Conservation (phyloP, 1,140 invertebrate genomes). For the Thereuonema tuberculata region DNA sequence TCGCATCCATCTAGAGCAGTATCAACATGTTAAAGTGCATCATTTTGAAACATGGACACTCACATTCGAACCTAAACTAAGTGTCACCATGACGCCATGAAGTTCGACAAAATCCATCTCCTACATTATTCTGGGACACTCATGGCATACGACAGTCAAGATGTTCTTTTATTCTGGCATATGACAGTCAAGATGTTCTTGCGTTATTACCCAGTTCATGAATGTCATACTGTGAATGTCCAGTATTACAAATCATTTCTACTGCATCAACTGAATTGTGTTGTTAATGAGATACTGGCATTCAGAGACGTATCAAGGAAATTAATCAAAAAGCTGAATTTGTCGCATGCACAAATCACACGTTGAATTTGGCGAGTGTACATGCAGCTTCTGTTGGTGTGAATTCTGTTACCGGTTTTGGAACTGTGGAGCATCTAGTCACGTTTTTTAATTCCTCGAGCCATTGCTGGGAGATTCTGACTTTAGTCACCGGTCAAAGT, state of each 20-base stretch:
- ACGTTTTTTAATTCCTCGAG: not conserved
- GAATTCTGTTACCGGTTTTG: not conserved
- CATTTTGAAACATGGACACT: too few species aligned
- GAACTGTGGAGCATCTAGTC: not conserved
- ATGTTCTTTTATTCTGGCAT: too few species aligned
- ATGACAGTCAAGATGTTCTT: too few species aligned
- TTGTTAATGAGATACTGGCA: not conserved
- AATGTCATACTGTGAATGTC: not conserved
- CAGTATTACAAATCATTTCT: not conserved
- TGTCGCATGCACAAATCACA: not conserved
- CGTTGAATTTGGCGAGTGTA: not conserved
- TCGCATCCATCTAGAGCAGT: too few species aligned
- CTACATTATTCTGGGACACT: too few species aligned
- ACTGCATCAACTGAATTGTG: too few species aligned
- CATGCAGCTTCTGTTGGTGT: not conserved
- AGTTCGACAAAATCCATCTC: too few species aligned
- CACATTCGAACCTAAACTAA: too few species aligned
- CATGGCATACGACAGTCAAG: too few species aligned
- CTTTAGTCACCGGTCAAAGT: not conserved
- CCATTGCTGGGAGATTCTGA: not conserved
- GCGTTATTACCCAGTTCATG: too few species aligned
- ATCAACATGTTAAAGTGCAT: too few species aligned
- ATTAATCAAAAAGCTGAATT: not conserved
- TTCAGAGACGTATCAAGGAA: not conserved
- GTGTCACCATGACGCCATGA: too few species aligned